Evolutionary conservation across 2,113 vertebrate genomes (phyloP).

Genomic region (Connochaetes taurinus): DNA sequence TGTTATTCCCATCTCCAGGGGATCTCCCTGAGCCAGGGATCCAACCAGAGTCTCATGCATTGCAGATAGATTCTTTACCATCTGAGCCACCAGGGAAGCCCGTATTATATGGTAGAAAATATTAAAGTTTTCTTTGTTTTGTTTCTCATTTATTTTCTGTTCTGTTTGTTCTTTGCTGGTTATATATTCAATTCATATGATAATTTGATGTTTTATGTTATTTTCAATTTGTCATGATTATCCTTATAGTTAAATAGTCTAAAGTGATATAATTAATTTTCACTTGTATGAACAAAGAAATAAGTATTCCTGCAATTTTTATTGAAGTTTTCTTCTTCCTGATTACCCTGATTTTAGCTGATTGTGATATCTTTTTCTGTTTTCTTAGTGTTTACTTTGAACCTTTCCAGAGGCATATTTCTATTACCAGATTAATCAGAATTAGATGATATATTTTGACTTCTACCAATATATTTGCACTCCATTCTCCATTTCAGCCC

Average conservation of each 20-base stretch:
- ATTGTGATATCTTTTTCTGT: neutral
- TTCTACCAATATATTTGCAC: neutral
- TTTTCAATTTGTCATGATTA: neutral
- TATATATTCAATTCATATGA: neutral
- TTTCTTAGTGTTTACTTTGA: neutral
- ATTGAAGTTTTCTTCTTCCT: neutral
- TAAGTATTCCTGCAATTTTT: neutral
- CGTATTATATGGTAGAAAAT: neutral
- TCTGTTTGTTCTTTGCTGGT: neutral
- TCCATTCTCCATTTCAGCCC: neutral
- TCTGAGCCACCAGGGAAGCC: neutral
- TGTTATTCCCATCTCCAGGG: neutral
- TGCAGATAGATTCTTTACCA: neutral
- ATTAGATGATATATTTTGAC: neutral
- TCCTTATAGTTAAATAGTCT: neutral
- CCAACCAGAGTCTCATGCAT: neutral
- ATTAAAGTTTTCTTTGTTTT: neutral
- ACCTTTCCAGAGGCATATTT: neutral
- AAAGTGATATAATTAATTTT: neutral
- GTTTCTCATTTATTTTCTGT: neutral
- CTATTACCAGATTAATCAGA: neutral
- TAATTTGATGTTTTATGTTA: neutral
- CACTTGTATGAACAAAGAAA: neutral
- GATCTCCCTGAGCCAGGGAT: neutral
- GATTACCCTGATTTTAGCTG: neutral